Evolutionary conservation across 2,113 vertebrate genomes (phyloP), one percentile per base, ranked within the genome.

Genomic region (Polypterus bichir): DNA sequence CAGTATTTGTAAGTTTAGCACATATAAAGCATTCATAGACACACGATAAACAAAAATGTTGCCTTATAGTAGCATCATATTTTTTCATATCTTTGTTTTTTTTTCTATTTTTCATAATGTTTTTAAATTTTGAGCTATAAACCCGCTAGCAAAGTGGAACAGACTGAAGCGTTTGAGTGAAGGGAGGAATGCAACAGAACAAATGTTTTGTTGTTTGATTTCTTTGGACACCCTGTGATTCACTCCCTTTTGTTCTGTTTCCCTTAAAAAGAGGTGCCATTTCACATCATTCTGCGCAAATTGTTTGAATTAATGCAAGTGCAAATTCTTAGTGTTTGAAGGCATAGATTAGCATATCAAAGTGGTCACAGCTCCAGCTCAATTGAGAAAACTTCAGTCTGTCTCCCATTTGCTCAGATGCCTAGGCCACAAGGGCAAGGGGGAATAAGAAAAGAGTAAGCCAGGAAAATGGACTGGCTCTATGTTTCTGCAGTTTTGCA

Each of bases 281-380:
- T 92, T 88, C 84, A 83, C 79, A 73, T 86, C 77, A 86, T 87
- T 87, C 84, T 83, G 83, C 77, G 74, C 80, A 85, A 89, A 85
- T 87, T 90, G 83, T 87, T 88, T 81, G 85, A 90, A 92, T 90
- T 91, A 89, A 89, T 87, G 84, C 79, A 75, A 87, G 86, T 90
- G 86, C 81, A 87, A 90, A 90, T 90, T 90, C 87, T 86, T 90
- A 83, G 82, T 86, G 88, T 91, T 92, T 89, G 87, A 88, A 88
- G 85, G 85, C 75, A 77, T 59, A 64, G 56, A 96, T 97, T 94
- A 91, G 82, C 91, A 97, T 92, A 90, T 95, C 91, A 95, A 94
- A 97, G 93, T 87, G 84, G 86, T 76, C 83, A 80, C 71, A 83
- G 86, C 80, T 81, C 76, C 76, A 75, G 71, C 83, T 92, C 89